Evolutionary conservation across 2,888 invertebrate genomes (phyloP).

Genomic region (Hypsopygia costalis): DNA sequence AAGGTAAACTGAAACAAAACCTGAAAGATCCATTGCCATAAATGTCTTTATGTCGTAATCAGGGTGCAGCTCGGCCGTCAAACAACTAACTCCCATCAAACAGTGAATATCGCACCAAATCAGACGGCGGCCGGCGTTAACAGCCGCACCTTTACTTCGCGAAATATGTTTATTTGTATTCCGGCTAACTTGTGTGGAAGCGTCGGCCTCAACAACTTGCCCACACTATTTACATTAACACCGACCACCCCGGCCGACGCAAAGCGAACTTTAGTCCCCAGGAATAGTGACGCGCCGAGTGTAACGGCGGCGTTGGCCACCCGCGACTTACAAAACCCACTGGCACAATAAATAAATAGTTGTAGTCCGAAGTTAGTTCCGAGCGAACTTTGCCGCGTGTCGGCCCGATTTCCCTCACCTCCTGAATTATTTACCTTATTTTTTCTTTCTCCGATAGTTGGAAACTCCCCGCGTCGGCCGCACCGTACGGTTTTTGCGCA

Average conservation of each 20-base stretch:
- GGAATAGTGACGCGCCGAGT: constrained; percentile 1
- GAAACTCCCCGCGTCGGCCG: not conserved
- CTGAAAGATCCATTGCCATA: too few relatives aligned
- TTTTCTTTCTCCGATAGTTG: constrained; percentile 30
- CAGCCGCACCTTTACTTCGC: constrained; percentile 32
- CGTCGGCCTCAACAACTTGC: constrained; percentile 29
- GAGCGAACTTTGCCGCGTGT: too few relatives aligned
- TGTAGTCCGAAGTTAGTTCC: constrained; percentile 53
- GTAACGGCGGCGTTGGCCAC: constrained; percentile 11
- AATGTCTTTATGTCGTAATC: too few relatives aligned
- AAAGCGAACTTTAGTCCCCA: constrained; percentile 21
- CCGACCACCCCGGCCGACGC: not conserved
- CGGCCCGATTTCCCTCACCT: constrained; percentile 49
- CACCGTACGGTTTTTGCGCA: too few relatives aligned
- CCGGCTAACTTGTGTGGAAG: constrained; percentile 32
- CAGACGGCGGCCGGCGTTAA: constrained; percentile 33
- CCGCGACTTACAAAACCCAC: constrained; percentile 46
- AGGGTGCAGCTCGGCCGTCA: not conserved
- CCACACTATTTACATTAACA: constrained; percentile 24
- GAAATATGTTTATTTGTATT: constrained; percentile 56
- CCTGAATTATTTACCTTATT: constrained; percentile 52
- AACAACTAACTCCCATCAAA: constrained; percentile 30
- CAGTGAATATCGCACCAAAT: constrained; percentile 38
- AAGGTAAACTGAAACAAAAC: too few relatives aligned
- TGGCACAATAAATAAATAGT: constrained; percentile 69